These are phyloP conservation scores for Nudaria mundana DNA, from an alignment of 2,888 invertebrate genomes.

Conservation along the genomic window DNA sequence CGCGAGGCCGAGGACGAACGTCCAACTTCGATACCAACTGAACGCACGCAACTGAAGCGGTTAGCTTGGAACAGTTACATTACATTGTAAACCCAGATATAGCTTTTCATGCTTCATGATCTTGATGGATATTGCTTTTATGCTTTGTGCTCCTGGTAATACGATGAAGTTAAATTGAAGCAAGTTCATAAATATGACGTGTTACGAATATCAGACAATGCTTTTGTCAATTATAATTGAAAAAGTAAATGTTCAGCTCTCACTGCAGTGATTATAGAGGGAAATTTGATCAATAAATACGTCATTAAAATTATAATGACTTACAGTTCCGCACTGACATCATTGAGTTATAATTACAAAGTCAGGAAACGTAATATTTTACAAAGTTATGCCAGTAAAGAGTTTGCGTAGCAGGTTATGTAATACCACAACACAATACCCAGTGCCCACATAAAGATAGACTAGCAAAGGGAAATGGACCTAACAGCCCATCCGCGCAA, in stretches of 20 bases:
- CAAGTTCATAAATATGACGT: too few relatives aligned
- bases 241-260: too few relatives aligned
- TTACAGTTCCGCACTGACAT: too few relatives aligned
- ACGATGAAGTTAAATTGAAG: too few relatives aligned
- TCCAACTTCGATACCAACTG: slow-evolving; percentile 67
- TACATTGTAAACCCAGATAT: slow-evolving; percentile 24
- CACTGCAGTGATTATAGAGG: too few relatives aligned
- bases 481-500: slow-evolving; percentile 29
- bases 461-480: slow-evolving; percentile 37
- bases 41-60: slow-evolving; percentile 56
- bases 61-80: slow-evolving; percentile 40
- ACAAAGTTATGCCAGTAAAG: slow-evolving; percentile 52
- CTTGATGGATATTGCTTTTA: slow-evolving; percentile 39
- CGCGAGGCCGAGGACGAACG: slow-evolving; percentile 76
- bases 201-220: too few relatives aligned
- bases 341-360: slow-evolving; percentile 52
- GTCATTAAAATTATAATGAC: too few relatives aligned
- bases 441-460: slow-evolving; percentile 44
- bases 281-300: too few relatives aligned
- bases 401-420: slow-evolving; percentile 56
- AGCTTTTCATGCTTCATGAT: slow-evolving; percentile 8
- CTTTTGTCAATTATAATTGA: too few relatives aligned
- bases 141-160: too few relatives aligned
- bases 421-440: slow-evolving; percentile 48
- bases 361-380: slow-evolving; percentile 58